Evolutionary conservation across 2,113 vertebrate species (phyloP).

Genomic region (Leptobrachium leishanense): DNA sequence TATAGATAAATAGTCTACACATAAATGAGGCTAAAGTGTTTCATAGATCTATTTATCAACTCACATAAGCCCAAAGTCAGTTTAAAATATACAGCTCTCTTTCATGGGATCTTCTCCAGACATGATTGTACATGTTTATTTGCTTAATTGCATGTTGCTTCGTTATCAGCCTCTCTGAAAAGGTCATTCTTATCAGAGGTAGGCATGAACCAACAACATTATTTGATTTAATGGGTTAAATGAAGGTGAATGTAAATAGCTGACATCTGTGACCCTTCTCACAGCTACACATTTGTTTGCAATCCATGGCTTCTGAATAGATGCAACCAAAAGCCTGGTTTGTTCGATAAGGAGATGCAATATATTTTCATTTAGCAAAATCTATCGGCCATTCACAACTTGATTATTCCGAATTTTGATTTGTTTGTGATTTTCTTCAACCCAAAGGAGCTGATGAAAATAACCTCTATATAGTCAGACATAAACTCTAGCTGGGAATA

Average conservation of each 20-base stretch:
- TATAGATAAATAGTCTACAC: no score
- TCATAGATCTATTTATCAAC: neutral
- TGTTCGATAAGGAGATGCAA: no score
- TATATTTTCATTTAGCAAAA: no score
- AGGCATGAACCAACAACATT: conserved; percentile 4
- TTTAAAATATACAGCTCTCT: neutral
- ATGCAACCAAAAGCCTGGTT: no score
- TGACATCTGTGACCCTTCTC: neutral
- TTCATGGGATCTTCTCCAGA: neutral
- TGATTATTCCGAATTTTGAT: no score
- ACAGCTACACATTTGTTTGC: neutral
- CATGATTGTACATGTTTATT: conserved; percentile 10
- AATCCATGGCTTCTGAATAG: no score
- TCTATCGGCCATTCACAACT: no score
- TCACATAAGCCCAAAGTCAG: conserved; percentile 16
- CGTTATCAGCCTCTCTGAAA: neutral
- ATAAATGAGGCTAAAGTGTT: no score
- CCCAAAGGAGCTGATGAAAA: no score
- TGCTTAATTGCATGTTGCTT: neutral
- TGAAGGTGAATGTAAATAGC: conserved; percentile 1
- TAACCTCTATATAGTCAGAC: no score
- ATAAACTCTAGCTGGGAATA: no score
- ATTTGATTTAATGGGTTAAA: conserved; percentile 8
- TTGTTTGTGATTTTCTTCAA: no score
- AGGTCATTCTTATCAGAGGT: conserved; percentile 3